A percentile compares a stretch with the other conserved stretches of the same genome.
Conservation (phyloP, 1,140 invertebrate genomes). For the Zaprionus vittiger region DNA sequence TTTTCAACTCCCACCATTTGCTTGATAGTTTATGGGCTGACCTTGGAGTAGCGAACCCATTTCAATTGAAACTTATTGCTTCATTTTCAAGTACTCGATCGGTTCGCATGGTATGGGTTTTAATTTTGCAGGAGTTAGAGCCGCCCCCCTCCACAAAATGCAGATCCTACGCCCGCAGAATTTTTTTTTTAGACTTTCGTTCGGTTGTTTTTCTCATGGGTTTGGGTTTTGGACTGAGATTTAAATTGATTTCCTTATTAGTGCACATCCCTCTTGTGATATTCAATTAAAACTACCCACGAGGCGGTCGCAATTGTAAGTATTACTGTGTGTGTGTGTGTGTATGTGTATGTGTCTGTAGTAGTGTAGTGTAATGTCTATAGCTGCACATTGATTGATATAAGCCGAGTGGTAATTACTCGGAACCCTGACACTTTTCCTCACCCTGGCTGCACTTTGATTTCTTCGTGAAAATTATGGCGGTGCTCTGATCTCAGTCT, state of each 20-base stretch:
- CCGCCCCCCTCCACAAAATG: slow-evolving; percentile 40
- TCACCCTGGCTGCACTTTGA: slow-evolving; percentile 28
- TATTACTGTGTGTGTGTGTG: neutral
- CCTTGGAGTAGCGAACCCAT: slow-evolving; percentile 46
- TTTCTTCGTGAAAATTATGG: slow-evolving; percentile 63
- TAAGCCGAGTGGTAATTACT: slow-evolving; percentile 76
- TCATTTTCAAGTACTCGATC: slow-evolving; percentile 58
- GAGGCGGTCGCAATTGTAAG: slow-evolving; percentile 28
- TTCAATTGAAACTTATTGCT: slow-evolving; percentile 76
- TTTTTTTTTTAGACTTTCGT: slow-evolving; percentile 65
- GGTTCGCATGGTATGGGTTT: slow-evolving; percentile 9
- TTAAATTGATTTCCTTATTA: slow-evolving; percentile 84
- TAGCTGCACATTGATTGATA: slow-evolving; percentile 64
- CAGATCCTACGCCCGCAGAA: slow-evolving; percentile 79
- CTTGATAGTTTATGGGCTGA: slow-evolving; percentile 20
- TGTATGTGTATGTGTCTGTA: neutral
- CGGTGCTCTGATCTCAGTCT: slow-evolving; percentile 33
- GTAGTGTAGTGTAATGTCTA: slow-evolving; percentile 12
- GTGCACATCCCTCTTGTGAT: slow-evolving; percentile 82
- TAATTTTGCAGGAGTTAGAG: slow-evolving; percentile 40
- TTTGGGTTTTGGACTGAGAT: slow-evolving; percentile 59
- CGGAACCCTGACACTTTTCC: slow-evolving; percentile 49
- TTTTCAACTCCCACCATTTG: neutral
- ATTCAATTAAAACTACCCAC: slow-evolving; percentile 80
- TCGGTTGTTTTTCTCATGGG: slow-evolving; percentile 67